A percentile compares a stretch with the other conserved stretches of the same genome.
These are phyloP conservation scores for Psittacula derbiana DNA, from an alignment of 2,797 vertebrate genomes.

Conservation along the genomic window DNA sequence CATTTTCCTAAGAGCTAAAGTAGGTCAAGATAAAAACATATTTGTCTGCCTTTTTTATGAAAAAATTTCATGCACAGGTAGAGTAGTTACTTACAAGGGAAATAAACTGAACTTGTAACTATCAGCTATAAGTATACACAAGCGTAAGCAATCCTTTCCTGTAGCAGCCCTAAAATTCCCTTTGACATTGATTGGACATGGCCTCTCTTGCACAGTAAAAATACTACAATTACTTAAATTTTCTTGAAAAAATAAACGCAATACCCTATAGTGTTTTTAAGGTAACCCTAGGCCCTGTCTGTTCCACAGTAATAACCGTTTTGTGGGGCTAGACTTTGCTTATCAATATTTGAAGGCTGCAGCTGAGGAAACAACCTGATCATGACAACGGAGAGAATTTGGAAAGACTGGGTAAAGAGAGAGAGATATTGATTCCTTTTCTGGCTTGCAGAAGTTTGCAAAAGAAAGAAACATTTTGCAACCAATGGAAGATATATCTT, in stretches of 20 bases:
- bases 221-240: constrained; percentile 35
- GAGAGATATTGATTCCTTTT: neutral
- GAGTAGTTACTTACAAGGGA: neutral
- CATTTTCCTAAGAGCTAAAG: constrained; percentile 29
- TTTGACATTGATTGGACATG: constrained; percentile 52
- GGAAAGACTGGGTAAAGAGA: neutral
- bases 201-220: constrained; percentile 40
- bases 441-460: neutral
- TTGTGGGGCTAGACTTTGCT: neutral
- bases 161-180: neutral
- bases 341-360: constrained; percentile 24
- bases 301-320: neutral
- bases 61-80: constrained; percentile 23
- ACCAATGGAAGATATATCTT: neutral
- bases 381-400: neutral
- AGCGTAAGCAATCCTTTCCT: constrained; percentile 1
- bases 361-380: neutral
- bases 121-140: neutral
- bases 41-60: neutral
- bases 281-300: neutral
- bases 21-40: neutral
- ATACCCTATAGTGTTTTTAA: neutral
- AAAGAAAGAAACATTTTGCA: neutral
- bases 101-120: constrained; percentile 18
- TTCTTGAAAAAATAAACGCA: constrained; percentile 30